A percentile compares a stretch with the other conserved stretches of the same genome.
These are phyloP conservation scores for Babyrousa celebensis DNA, from an alignment of 2,797 vertebrate species.

Conservation along the genomic window DNA sequence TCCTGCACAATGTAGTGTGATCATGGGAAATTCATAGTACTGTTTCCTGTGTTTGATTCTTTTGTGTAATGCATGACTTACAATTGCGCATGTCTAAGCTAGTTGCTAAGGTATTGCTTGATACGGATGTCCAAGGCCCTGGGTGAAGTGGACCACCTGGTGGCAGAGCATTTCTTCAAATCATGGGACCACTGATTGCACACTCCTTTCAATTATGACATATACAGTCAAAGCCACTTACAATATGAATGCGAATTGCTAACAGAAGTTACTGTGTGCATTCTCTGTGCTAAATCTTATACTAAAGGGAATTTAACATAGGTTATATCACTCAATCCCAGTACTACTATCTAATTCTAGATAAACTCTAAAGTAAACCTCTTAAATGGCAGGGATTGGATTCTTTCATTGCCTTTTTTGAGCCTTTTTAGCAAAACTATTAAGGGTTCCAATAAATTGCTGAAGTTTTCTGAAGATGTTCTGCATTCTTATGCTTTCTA, in stretches of 20 bases:
- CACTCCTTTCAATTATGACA: not conserved
- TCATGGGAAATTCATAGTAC: not conserved
- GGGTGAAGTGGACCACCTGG: not conserved
- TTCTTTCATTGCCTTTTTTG: not conserved
- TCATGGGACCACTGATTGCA: not conserved
- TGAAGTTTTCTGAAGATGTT: not conserved
- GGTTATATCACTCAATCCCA: conserved; percentile 1
- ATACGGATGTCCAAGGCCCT: not conserved
- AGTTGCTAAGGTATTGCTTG: not conserved
- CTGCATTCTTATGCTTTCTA: conserved; percentile 9
- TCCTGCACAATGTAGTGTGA: not conserved
- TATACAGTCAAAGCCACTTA: not conserved
- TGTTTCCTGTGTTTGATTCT: not conserved
- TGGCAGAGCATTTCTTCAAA: not conserved
- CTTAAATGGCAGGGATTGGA: not conserved
- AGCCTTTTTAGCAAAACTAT: not conserved
- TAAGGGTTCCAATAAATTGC: not conserved
- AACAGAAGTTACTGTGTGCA: not conserved
- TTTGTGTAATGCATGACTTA: not conserved
- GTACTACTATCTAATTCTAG: not conserved
- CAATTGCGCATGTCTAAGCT: not conserved
- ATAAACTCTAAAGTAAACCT: not conserved
- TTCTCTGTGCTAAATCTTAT: not conserved
- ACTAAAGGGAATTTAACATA: conserved; percentile 18
- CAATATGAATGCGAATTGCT: not conserved